Evolutionary conservation across 2,797 vertebrate genomes (phyloP).

Genomic region (Poecile montanus): DNA sequence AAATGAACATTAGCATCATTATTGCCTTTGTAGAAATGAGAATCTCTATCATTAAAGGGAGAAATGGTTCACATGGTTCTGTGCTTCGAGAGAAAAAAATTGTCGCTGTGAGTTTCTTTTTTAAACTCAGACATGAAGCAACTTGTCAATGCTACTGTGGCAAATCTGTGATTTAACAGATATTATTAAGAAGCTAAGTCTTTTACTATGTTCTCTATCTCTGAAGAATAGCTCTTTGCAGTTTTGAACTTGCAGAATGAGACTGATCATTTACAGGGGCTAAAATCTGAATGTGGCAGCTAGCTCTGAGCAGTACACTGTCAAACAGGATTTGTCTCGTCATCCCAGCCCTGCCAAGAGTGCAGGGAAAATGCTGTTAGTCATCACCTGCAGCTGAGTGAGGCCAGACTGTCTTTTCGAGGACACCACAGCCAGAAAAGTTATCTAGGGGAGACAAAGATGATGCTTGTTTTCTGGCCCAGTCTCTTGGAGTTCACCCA

Average conservation of each 20-base stretch:
- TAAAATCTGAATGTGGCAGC: background rate
- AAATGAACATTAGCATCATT: background rate
- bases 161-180: background rate
- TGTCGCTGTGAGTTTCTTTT: background rate
- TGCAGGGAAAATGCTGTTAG: background rate
- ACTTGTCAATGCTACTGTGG: background rate
- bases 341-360: background rate
- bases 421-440: background rate
- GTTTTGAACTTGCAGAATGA: background rate
- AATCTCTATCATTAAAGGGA: background rate
- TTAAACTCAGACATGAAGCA: accelerated
- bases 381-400: background rate
- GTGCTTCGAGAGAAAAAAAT: background rate
- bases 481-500: background rate
- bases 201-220: background rate
- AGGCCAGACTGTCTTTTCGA: background rate
- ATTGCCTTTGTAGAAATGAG: background rate
- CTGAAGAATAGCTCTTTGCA: background rate
- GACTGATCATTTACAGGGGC: background rate
- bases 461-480: background rate
- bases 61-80: background rate
- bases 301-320: background rate
- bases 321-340: background rate
- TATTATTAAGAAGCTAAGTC: background rate
- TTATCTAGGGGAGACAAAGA: background rate